Conservation (phyloP, 30 jellyfish, hydroid and myxozoan genomes). For the Clytia hemisphaerica region DNA sequence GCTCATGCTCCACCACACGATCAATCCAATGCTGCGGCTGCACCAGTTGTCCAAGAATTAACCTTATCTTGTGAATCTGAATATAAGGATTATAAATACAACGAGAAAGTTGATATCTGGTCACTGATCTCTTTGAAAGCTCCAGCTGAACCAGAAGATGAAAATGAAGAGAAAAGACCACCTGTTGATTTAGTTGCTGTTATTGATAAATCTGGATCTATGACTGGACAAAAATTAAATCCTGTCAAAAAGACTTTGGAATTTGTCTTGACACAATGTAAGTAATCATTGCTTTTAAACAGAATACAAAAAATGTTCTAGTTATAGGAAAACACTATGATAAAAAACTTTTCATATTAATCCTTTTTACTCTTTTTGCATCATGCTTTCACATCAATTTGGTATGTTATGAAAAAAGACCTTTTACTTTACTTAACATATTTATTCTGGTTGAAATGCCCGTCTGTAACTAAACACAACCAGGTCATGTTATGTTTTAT, state of each 20-base stretch:
- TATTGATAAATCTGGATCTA: constrained; percentile 84
- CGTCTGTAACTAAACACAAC: not conserved
- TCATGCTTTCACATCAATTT: too few relatives aligned
- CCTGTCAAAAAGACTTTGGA: constrained; percentile 70
- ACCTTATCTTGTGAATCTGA: too few relatives aligned
- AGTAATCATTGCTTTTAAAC: not conserved
- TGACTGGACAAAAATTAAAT: constrained; percentile 60
- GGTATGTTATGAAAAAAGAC: too few relatives aligned
- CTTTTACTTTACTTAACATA: too few relatives aligned
- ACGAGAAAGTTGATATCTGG: constrained; percentile 67
- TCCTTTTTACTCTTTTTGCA: not conserved
- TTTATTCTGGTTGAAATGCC: not conserved
- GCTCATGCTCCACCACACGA: too few relatives aligned
- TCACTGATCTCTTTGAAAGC: constrained; percentile 67
- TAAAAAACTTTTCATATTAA: not conserved
- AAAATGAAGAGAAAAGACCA: constrained; percentile 42
- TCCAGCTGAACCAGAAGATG: constrained; percentile 54
- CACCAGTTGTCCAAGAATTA: too few relatives aligned
- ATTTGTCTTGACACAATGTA: constrained; percentile 60
- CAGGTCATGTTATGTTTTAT: not conserved
- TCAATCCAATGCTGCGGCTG: too few relatives aligned
- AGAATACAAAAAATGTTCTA: not conserved
- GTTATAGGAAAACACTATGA: not conserved
- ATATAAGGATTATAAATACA: constrained; percentile 45
- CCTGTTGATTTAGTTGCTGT: constrained; percentile 85